Evolutionary conservation across 2,888 invertebrate genomes (phyloP), one percentile per base, ranked within the genome.

Genomic region (Lasioglossum morio): DNA sequence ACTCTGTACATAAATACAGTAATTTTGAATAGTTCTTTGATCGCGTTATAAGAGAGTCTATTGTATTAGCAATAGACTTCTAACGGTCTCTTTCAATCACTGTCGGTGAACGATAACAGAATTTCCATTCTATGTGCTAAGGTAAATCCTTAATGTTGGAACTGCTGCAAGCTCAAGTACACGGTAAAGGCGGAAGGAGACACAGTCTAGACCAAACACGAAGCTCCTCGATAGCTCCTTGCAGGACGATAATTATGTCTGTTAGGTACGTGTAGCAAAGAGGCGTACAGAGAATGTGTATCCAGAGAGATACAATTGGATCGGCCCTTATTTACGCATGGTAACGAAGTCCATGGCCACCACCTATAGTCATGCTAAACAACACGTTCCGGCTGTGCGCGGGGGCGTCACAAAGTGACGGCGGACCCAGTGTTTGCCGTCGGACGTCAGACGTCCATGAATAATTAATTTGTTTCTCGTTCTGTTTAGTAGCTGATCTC

Each of bases 391-490:
- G 72, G 66, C 75, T 79, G 74, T n/a, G 40, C 60, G 80, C 79
- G 46, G 73, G 34, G 85, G 73, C 85, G 87, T 87, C 86, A 84
- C 89, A 89, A 92, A 92, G 92, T 92, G 93, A 93, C 90, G 92
- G 86, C 85, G 87, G 85, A 63, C 73, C 88, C 40, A 85, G 90
- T 88, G 88, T 91, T 91, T 79, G 89, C 83, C 85, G 86, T 90
- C 91, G 92, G 92, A 91, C 92, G 91, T 89, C 86, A 92, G 93
- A 91, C 92, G 91, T 91, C 92, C 91, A 94, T 94, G 94, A 94
- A 94, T 94, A 94, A 94, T 94, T 94, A 94, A 94, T 94, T 91
- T 89, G 91, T 93, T 92, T 92, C 90, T 79, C 85, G 66, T 73
- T 76, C 82, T 80, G 73, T 74, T 81, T 40, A 60, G 40, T n/a